Conservation (phyloP, 2,113 vertebrate species). For the Eolophus roseicapilla region DNA sequence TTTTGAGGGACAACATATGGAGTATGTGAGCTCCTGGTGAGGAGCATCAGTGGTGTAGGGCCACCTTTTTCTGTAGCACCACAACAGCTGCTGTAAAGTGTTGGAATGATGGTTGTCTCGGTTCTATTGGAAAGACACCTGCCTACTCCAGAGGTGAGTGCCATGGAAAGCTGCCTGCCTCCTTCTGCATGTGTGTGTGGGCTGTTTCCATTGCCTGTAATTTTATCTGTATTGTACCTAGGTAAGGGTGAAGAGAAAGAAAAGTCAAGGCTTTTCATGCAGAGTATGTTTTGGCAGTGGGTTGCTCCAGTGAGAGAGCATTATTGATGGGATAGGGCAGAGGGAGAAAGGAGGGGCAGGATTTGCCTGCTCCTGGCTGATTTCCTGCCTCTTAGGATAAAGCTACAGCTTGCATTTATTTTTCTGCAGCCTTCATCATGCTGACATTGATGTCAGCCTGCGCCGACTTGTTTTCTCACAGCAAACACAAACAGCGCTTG, state of each 20-base stretch:
- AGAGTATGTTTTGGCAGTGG: rapidly evolving
- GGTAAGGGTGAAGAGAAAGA: background rate
- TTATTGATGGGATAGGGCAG: background rate
- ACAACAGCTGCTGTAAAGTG: background rate
- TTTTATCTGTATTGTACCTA: background rate
- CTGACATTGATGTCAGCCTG: conserved; percentile 12
- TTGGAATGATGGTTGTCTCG: background rate
- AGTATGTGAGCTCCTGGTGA: background rate
- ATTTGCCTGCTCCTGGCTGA: background rate
- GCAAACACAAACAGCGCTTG: background rate
- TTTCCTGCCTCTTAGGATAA: background rate
- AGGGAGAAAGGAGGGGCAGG: background rate
- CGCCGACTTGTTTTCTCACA: background rate
- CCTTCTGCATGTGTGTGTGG: rapidly evolving
- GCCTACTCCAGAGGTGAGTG: background rate
- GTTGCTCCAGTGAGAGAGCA: background rate
- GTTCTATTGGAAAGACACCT: background rate
- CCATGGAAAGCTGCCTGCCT: background rate
- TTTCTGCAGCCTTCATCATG: background rate
- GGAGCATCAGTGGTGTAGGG: background rate
- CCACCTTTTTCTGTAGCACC: background rate
- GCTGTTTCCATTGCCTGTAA: background rate
- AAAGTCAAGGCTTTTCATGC: background rate
- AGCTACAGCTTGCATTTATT: background rate
- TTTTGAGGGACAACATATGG: rapidly evolving